phyloP scores from a whole-genome alignment of 2,113 vertebrate genomes.

The Macrotis lagotis region DNA sequence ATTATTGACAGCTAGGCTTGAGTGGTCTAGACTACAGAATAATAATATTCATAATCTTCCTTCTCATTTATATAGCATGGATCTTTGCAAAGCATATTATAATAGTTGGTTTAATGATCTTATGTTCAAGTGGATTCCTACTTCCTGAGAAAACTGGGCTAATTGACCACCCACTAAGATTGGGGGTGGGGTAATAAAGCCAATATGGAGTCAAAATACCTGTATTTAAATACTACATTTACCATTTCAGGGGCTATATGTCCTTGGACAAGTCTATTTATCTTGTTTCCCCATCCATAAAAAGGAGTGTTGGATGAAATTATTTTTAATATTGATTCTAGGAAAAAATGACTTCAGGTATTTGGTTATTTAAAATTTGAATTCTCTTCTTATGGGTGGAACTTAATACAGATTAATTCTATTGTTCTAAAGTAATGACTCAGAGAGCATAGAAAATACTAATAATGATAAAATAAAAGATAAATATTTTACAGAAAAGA shows the following conservation, averaged over 20 bases:
- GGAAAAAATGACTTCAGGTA: background rate
- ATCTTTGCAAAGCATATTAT: background rate
- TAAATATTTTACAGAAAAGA: background rate
- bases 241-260: background rate
- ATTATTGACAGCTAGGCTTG: conserved; percentile 46
- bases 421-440: background rate
- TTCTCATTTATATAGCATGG: background rate
- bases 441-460: background rate
- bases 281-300: background rate
- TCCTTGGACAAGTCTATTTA: background rate
- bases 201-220: background rate
- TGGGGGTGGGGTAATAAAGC: background rate
- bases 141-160: background rate
- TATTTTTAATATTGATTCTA: background rate
- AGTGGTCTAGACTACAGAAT: background rate
- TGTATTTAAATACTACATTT: background rate
- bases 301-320: background rate
- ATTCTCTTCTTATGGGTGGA: background rate
- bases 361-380: background rate
- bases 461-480: background rate
- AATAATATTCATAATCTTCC: background rate
- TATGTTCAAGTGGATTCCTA: background rate
- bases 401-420: background rate
- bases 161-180: background rate
- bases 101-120: background rate